Percentiles rank a stretch among this genome's conserved stretches.
Conservation (phyloP, 2,888 invertebrate species). For the Metellina segmentata region DNA sequence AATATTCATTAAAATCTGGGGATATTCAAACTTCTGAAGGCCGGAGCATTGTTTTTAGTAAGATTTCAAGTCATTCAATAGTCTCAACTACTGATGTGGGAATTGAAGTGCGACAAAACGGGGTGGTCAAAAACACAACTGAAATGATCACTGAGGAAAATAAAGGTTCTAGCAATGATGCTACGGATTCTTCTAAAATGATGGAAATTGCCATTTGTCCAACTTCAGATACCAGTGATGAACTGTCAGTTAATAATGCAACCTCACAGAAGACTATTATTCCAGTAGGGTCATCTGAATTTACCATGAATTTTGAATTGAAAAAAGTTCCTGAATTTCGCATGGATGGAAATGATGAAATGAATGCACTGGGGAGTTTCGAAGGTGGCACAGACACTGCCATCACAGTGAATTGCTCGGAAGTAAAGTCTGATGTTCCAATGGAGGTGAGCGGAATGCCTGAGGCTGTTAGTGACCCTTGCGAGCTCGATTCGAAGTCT, state of each 20-base stretch:
- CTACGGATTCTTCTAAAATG: conserved; percentile 12
- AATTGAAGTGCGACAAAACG: conserved; percentile 26
- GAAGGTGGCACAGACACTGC: conserved; percentile 37
- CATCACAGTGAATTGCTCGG: conserved; percentile 36
- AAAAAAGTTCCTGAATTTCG: conserved; percentile 43
- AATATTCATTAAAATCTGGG: neutral
- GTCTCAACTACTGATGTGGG: conserved; percentile 48
- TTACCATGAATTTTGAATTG: conserved; percentile 37
- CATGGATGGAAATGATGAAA: neutral
- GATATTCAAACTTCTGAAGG: neutral
- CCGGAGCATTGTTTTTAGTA: conserved; percentile 60
- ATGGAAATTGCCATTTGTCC: conserved; percentile 79
- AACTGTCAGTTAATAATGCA: conserved; percentile 26
- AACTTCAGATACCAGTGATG: conserved; percentile 83
- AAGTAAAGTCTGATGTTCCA: neutral
- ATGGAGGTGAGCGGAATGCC: neutral
- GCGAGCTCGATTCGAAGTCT: too few species aligned
- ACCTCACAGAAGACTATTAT: conserved; percentile 41
- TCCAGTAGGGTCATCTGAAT: conserved; percentile 50
- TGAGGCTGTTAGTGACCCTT: neutral
- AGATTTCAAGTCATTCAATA: conserved; percentile 44
- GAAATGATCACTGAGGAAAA: neutral
- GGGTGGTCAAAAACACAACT: neutral
- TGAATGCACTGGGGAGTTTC: conserved; percentile 21
- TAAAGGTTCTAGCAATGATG: neutral